Evolutionary conservation across 1,140 invertebrate genomes (phyloP), one percentile per base, ranked within the genome.

Genomic region (Nymphalis io): DNA sequence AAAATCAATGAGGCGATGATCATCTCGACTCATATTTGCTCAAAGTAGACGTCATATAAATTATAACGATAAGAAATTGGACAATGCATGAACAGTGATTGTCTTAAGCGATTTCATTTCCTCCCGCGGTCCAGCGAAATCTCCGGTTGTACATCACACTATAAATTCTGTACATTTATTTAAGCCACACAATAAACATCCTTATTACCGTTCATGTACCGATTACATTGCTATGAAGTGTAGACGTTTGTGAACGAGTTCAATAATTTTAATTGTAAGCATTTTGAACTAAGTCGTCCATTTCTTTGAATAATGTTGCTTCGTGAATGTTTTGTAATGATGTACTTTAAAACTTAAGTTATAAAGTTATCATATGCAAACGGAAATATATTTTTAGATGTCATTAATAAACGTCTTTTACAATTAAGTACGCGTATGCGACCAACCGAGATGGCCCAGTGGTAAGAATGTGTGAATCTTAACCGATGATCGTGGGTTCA

Each of bases 51-150:
- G 18, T 12, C 48, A 53, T 21, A 53, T 53, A 53, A 18, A 53
- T 18, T 12, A 21, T 13, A 53, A 21, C 18, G 48, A 53, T 53
- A 53, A 53, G 48, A 53, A 18, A 21, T 8, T 46, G 44, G 44
- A 46, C 18, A 53, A 53, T 10, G n/a, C 11, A 44, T 44, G 13
- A 44, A 44, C 40, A 44, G n/a, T 11, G 40, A 53, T 53, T 20
- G 48, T 53, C 48, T 20, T 21, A 21, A 15, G 20, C 20, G 12
- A 23, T 44, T 33, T 48, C 40, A 61, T 48, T 61, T 61, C 42
- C 60, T 61, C 48, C n/a, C 5, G 60, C 42, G 60, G 40, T 61
- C 44, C 0, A 8, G 44, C 27, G 27, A 15, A 33, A 61, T 61
- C 60, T 61, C 60, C 60, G 42, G 42, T 15, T n/a, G 20, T 53